These are phyloP conservation scores for Sylvilagus floridanus DNA, from an alignment of 2,797 vertebrate species.

Conservation along the genomic window DNA sequence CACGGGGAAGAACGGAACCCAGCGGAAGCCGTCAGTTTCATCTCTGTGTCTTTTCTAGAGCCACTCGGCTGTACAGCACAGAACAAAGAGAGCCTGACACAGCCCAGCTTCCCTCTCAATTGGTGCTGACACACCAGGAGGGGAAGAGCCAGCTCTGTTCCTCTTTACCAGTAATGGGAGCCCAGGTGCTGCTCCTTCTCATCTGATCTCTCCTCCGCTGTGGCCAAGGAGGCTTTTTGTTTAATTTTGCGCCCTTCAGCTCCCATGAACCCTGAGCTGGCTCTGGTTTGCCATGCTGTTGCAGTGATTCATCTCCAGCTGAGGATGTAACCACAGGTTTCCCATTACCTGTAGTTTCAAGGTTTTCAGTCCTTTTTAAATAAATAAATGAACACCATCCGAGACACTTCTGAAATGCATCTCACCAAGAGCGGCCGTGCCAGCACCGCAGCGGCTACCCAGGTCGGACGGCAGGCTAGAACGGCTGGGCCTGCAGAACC, in stretches of 20 bases:
- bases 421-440: neutral
- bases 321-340: neutral
- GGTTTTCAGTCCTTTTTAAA: neutral
- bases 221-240: neutral
- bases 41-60: neutral
- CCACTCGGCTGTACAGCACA: neutral
- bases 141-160: fast-evolving
- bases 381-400: too few relatives aligned
- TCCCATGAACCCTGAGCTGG: neutral
- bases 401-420: neutral
- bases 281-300: neutral
- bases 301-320: neutral
- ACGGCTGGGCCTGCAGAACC: fast-evolving
- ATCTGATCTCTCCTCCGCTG: neutral
- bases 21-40: neutral
- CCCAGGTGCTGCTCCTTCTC: neutral
- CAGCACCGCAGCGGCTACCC: fast-evolving
- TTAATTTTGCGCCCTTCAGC: neutral
- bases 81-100: fast-evolving
- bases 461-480: neutral
- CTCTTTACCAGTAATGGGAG: fast-evolving
- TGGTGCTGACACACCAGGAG: neutral
- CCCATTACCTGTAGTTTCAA: neutral
- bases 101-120: neutral
- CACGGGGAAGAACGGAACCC: neutral